Evolutionary conservation across 2,888 invertebrate genomes (phyloP).

Genomic region (Ernsta delagoae): DNA sequence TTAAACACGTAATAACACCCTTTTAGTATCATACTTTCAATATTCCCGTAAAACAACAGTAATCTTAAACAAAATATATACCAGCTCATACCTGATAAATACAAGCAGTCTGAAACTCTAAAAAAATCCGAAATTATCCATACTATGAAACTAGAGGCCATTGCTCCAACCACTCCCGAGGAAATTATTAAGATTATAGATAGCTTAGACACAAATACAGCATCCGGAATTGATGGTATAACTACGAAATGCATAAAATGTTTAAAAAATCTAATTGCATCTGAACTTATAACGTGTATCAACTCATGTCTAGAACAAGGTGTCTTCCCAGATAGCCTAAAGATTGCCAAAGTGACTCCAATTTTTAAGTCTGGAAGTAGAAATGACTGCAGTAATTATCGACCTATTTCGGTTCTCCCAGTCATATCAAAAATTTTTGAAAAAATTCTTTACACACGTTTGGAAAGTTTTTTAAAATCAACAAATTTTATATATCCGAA

Average conservation of each 20-base stretch:
- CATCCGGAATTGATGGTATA: conserved; percentile 3
- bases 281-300: background rate
- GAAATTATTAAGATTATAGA: conserved; percentile 13
- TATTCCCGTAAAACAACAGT: too few species aligned
- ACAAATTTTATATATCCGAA: background rate
- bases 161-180: background rate
- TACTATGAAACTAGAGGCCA: background rate
- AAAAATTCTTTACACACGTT: conserved; percentile 15
- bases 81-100: too few species aligned
- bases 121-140: too few species aligned
- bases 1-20: too few species aligned
- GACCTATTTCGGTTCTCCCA: conserved; percentile 39
- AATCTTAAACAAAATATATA: too few species aligned
- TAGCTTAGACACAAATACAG: background rate
- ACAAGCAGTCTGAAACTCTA: too few species aligned
- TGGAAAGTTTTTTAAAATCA: conserved; percentile 5
- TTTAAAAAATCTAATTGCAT: background rate
- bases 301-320: background rate
- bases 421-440: conserved; percentile 32
- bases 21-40: too few species aligned
- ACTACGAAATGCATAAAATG: background rate
- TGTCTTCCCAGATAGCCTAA: conserved; percentile 2
- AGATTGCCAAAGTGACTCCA: conserved; percentile 42
- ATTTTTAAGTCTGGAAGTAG: background rate
- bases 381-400: conserved; percentile 37